Evolutionary conservation across 1,140 invertebrate species (phyloP).

Genomic region (Eumaeus atala): DNA sequence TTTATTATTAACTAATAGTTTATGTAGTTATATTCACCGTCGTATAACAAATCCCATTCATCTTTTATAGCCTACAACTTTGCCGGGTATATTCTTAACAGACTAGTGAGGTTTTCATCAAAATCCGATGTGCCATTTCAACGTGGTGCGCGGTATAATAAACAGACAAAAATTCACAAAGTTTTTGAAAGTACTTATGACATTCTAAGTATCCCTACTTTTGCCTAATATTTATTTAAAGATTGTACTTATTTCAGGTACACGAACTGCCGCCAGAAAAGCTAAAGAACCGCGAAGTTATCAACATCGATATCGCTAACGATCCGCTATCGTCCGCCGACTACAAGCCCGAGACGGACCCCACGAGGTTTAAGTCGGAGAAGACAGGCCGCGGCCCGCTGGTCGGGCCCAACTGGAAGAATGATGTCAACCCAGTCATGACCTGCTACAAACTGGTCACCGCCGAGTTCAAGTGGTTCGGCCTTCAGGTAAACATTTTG

Average conservation of each 20-base stretch:
- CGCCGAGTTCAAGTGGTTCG: slow-evolving; percentile 99
- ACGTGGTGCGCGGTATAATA: too few species aligned
- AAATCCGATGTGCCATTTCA: too few species aligned
- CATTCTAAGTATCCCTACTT: too few species aligned
- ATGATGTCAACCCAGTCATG: slow-evolving; percentile 92
- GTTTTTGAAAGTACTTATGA: too few species aligned
- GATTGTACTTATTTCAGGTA: slow-evolving; percentile 77
- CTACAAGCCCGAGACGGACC: slow-evolving; percentile 91
- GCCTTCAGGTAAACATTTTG: slow-evolving; percentile 88
- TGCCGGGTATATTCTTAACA: too few species aligned
- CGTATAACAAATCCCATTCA: too few species aligned
- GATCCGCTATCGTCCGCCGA: slow-evolving; percentile 86
- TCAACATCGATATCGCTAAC: slow-evolving; percentile 96
- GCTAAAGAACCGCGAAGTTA: slow-evolving; percentile 90
- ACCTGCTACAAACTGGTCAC: slow-evolving; percentile 99
- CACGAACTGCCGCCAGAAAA: slow-evolving; percentile 93
- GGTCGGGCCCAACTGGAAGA: slow-evolving; percentile 86
- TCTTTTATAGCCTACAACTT: too few species aligned
- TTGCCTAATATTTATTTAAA: too few species aligned
- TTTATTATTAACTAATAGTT: too few species aligned
- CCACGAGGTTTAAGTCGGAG: slow-evolving; percentile 89
- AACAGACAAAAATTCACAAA: too few species aligned
- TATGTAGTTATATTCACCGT: too few species aligned
- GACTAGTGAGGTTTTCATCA: too few species aligned
- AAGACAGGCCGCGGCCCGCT: slow-evolving; percentile 97